A percentile compares a stretch with the other conserved stretches of the same genome.
Evolutionary conservation across 2,888 invertebrate species (phyloP).

Genomic region (Sinodicranocentrus sp.): DNA sequence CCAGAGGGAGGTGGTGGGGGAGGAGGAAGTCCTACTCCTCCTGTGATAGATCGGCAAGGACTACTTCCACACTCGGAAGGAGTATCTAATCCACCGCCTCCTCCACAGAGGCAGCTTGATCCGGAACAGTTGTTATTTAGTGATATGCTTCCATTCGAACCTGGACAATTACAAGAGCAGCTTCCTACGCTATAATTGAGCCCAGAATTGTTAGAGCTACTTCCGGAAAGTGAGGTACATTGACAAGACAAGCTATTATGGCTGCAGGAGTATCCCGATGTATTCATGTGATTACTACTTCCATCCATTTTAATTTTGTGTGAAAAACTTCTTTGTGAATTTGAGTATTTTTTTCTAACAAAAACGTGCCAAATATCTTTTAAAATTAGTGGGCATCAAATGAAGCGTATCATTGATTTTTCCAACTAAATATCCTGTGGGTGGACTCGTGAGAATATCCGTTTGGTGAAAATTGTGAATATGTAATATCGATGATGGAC

Average conservation of each 20-base stretch:
- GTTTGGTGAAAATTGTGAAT: too few relatives aligned
- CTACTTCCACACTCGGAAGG: constrained; percentile 61
- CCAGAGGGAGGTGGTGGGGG: constrained; percentile 30
- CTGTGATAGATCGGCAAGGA: constrained; percentile 55
- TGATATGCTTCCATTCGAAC: constrained; percentile 62
- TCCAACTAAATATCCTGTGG: constrained; percentile 8
- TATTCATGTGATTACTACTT: constrained; percentile 46
- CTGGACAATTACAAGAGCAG: constrained; percentile 57
- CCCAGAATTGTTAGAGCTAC: constrained; percentile 51
- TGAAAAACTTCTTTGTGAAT: background rate
- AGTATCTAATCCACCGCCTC: constrained; percentile 49
- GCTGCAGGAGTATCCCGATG: constrained; percentile 55
- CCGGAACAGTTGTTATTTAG: constrained; percentile 56
- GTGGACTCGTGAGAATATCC: constrained; percentile 20
- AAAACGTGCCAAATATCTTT: too few relatives aligned
- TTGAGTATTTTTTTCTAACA: constrained; percentile 34
- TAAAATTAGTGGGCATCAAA: constrained; percentile 28
- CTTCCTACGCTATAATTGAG: constrained; percentile 54
- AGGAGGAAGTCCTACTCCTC: constrained; percentile 31
- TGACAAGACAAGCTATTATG: constrained; percentile 53
- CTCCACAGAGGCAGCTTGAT: constrained; percentile 53
- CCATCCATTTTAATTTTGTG: constrained; percentile 46
- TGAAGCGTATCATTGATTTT: constrained; percentile 44
- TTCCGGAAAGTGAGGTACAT: constrained; percentile 54
- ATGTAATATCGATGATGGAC: too few relatives aligned